Percentiles rank a stretch among this genome's conserved stretches.
Evolutionary conservation across 2,797 vertebrate genomes (phyloP).

Genomic region (Antrozous pallidus): DNA sequence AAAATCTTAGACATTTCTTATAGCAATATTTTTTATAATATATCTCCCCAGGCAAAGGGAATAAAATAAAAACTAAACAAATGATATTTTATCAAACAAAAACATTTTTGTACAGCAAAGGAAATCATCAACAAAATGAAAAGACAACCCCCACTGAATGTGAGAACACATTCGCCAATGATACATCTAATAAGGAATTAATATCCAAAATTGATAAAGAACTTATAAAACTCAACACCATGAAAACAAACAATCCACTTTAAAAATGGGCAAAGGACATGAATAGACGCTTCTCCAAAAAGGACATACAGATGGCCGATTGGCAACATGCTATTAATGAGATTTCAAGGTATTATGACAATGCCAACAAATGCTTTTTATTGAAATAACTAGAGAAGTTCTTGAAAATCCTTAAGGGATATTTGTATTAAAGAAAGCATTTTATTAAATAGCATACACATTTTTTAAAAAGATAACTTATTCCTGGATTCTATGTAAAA

Average conservation of each 20-base stretch:
- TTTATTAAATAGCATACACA: background rate
- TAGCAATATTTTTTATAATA: background rate
- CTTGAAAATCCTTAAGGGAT: background rate
- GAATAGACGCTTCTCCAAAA: background rate
- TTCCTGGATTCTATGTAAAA: background rate
- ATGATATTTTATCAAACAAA: background rate
- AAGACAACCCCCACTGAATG: background rate
- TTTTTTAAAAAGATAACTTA: background rate
- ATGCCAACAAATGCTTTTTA: background rate
- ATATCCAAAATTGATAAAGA: background rate
- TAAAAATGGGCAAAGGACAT: background rate
- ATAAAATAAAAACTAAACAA: background rate
- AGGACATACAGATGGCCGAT: background rate
- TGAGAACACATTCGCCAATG: background rate
- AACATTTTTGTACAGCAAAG: background rate
- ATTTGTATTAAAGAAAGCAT: background rate
- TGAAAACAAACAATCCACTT: background rate
- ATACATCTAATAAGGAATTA: background rate
- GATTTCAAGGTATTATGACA: background rate
- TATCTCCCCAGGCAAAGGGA: background rate
- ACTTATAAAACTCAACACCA: background rate
- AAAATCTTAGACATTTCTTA: background rate
- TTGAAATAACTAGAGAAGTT: constrained; percentile 10
- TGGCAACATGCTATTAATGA: background rate
- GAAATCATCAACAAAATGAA: background rate